Conservation (phyloP, 2,797 vertebrate genomes). For the Buceros bicornis region DNA sequence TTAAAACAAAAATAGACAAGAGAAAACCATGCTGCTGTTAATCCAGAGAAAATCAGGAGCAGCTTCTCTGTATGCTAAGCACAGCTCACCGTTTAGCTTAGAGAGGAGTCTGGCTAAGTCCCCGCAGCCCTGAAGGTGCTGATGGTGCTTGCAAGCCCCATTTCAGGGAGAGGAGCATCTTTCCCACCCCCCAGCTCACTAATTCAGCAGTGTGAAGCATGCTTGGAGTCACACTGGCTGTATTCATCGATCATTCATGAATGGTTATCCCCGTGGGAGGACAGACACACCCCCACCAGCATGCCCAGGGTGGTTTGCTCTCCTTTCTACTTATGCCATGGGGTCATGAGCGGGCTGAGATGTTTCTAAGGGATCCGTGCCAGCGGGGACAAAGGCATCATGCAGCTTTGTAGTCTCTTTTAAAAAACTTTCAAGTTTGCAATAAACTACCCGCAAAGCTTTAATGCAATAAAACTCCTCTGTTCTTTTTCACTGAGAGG, state of each 20-base stretch:
- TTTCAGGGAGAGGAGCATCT: not conserved
- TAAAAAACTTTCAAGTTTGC: not conserved
- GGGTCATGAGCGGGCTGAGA: not conserved
- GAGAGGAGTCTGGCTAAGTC: not conserved
- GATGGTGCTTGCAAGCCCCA: not conserved
- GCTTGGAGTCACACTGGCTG: not conserved
- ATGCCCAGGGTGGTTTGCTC: not conserved
- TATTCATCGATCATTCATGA: fast-evolving
- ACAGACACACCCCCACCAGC: not conserved
- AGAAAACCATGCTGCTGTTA: not conserved
- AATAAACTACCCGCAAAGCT: not conserved
- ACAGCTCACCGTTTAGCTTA: fast-evolving
- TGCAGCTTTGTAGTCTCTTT: not conserved
- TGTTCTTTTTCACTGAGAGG: not conserved
- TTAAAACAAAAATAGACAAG: conserved; percentile 15
- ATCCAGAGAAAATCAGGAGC: conserved; percentile 33
- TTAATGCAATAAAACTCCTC: not conserved
- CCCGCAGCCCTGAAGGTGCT: not conserved
- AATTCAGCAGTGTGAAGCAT: fast-evolving
- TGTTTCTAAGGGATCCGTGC: not conserved
- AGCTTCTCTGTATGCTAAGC: conserved; percentile 7
- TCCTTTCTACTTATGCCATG: not conserved
- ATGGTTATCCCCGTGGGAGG: not conserved
- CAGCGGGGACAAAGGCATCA: fast-evolving
- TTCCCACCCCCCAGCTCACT: not conserved